Evolutionary conservation across 2,113 vertebrate genomes (phyloP).

Genomic region (Campylomormyrus tamandua): DNA sequence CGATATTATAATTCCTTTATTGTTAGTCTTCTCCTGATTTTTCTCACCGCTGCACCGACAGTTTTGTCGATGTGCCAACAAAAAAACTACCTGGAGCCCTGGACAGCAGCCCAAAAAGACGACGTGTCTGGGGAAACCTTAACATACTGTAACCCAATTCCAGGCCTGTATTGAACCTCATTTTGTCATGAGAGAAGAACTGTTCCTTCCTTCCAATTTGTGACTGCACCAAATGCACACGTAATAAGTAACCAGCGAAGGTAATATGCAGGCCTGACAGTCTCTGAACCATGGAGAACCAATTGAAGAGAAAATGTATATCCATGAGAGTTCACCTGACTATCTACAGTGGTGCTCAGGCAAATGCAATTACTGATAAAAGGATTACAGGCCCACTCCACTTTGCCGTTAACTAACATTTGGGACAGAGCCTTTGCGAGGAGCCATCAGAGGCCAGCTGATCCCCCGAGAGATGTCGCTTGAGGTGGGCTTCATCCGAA

Average conservation of each 20-base stretch:
- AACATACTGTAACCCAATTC: neutral
- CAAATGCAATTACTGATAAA: slow-evolving; percentile 16
- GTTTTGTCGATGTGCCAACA: too few relatives aligned
- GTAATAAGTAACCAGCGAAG: neutral
- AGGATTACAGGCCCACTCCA: slow-evolving; percentile 18
- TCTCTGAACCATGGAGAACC: neutral
- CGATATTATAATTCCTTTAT: too few relatives aligned
- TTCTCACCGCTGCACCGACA: too few relatives aligned
- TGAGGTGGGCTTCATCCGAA: slow-evolving; percentile 20
- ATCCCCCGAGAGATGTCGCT: slow-evolving; percentile 29
- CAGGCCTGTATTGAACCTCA: neutral
- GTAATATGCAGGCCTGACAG: neutral
- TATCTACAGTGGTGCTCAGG: slow-evolving; percentile 6
- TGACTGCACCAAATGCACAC: neutral
- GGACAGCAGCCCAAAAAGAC: too few relatives aligned
- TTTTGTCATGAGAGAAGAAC: neutral
- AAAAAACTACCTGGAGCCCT: too few relatives aligned
- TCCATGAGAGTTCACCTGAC: neutral
- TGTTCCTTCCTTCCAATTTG: neutral
- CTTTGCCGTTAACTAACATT: neutral
- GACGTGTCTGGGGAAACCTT: too few relatives aligned
- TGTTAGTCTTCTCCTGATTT: too few relatives aligned
- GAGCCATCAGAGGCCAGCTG: neutral
- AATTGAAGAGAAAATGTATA: slow-evolving; percentile 23
- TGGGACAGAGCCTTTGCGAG: neutral